Evolutionary conservation across 2,113 vertebrate genomes (phyloP).

Genomic region (Eira barbara): DNA sequence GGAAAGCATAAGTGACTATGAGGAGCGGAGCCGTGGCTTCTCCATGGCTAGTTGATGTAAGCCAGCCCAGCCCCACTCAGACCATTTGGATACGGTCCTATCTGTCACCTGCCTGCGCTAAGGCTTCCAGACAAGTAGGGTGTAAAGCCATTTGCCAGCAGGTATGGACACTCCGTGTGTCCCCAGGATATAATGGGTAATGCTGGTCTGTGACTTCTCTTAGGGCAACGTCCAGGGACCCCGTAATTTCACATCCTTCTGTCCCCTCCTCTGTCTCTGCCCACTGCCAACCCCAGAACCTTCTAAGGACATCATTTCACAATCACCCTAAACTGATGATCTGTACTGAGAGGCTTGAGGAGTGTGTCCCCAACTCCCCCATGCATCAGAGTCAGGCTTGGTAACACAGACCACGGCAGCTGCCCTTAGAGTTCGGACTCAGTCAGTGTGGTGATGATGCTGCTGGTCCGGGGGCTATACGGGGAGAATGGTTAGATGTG

Average conservation of each 20-base stretch:
- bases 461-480: background rate
- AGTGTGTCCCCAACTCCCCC: background rate
- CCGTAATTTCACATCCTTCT: background rate
- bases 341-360: background rate
- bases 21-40: background rate
- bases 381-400: background rate
- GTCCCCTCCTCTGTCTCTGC: background rate
- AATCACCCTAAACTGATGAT: fast-evolving
- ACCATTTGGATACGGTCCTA: background rate
- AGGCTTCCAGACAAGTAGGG: background rate
- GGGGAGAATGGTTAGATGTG: fast-evolving
- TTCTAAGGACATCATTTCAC: background rate
- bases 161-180: background rate
- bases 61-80: background rate
- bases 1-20: background rate
- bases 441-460: fast-evolving
- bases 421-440: background rate
- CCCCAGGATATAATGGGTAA: fast-evolving
- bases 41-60: background rate
- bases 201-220: background rate
- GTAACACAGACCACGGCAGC: background rate
- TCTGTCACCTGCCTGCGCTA: background rate
- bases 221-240: background rate
- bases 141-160: background rate
- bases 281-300: background rate